Evolutionary conservation across 2,797 vertebrate genomes (phyloP).

Genomic region (Nannoperca obscura): DNA sequence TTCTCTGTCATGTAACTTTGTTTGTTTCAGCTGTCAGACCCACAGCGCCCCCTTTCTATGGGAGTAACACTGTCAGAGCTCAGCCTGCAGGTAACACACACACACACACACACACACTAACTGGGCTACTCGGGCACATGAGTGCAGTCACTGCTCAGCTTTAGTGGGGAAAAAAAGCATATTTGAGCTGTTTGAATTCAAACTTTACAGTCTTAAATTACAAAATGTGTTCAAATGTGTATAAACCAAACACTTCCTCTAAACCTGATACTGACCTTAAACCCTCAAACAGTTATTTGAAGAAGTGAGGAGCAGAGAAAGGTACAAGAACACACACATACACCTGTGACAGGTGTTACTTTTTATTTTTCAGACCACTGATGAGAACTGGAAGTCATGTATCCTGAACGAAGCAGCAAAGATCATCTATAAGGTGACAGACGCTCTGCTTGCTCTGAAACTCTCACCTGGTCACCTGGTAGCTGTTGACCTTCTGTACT

Average conservation of each 20-base stretch:
- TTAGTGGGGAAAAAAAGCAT: too few species aligned
- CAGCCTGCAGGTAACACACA: slow-evolving; percentile 90
- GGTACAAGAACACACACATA: slow-evolving; percentile 1
- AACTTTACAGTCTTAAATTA: too few species aligned
- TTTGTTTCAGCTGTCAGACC: slow-evolving; percentile 89
- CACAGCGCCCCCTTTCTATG: slow-evolving; percentile 89
- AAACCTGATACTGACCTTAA: too few species aligned
- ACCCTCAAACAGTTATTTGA: too few species aligned
- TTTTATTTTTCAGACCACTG: slow-evolving; percentile 86
- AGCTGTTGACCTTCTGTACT: too few species aligned
- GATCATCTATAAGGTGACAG: slow-evolving; percentile 95
- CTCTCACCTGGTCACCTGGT: background rate
- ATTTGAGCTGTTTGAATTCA: too few species aligned
- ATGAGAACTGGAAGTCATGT: slow-evolving; percentile 93
- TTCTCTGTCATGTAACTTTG: background rate
- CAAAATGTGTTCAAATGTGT: too few species aligned
- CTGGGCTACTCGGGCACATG: too few species aligned
- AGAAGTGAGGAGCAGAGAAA: too few species aligned
- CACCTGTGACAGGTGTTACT: background rate
- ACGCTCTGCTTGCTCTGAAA: background rate
- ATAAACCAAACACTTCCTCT: too few species aligned
- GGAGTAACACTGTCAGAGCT: slow-evolving; percentile 93
- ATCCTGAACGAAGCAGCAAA: slow-evolving; percentile 94
- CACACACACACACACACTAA: background rate
- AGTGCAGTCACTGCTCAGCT: too few species aligned